Evolutionary conservation across 37 sponge, comb jelly and placozoan species (phyloP), one percentile per base, ranked within the genome.

Genomic region (Petrosia ficiformis): DNA sequence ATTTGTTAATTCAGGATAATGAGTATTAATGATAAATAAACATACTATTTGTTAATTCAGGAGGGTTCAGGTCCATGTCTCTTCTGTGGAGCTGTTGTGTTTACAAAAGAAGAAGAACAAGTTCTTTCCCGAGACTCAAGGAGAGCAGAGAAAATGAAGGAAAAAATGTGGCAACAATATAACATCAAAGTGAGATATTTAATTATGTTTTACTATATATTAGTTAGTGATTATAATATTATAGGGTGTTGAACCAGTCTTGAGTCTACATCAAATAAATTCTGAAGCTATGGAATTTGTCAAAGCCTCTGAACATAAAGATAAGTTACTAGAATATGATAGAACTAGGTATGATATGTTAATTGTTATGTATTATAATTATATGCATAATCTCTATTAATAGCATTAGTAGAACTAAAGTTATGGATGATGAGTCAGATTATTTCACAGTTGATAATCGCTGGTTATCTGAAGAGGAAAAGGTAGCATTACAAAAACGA

Each of bases 11-110:
- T 48, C 54, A 48, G 54, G 14, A 48, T 48, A 19, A 19, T 48
- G n/a, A 48, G 16, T 19, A 48, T 48, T 19, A 16, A 48, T 48
- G 10, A 48, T 48, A 10, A 48, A 48, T 48, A 16, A 48, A 48
- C 16, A 11, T 61, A 61, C 63, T 61, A n/a, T 31, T 4, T 42
- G 10, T 39, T 44, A 21, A 11, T 54, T 0, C 68, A 95, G 90
- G 98, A 97, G 58, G 98, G 98, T 0, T 54, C 84, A 24, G 98
- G 98, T 19, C 98, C 95, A 1, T 97, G 98, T 77, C n/a, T 92
- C 71, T 92, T 89, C 66, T 97, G 98, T 87, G 98, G 98, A 4
- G 41, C 84, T 2, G 79, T 94, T 40, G 95, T 97, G 21, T 81
- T 76, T 35, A 77, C 95, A 37, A 82, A 84, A 0, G 87, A 82